These are phyloP conservation scores for Perognathus longimembris DNA, from an alignment of 2,113 vertebrate genomes.

Conservation along the genomic window DNA sequence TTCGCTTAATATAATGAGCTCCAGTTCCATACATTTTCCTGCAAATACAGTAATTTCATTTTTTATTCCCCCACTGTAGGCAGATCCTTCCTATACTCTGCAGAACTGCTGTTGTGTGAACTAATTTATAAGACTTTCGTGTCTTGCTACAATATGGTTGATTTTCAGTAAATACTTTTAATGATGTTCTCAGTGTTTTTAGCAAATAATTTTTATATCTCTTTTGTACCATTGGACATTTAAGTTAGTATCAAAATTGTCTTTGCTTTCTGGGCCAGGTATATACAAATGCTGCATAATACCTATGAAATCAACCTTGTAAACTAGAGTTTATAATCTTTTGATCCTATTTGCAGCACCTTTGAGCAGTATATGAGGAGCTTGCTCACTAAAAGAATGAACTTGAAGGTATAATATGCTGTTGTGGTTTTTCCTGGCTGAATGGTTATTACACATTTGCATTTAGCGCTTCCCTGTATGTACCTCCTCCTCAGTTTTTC, in stretches of 20 bases:
- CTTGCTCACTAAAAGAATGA: conserved; percentile 32
- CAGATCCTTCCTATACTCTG: not conserved
- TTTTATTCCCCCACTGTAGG: not conserved
- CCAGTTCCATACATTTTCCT: no score
- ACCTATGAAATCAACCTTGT: not conserved
- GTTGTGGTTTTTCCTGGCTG: conserved; percentile 43
- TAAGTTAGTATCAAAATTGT: not conserved
- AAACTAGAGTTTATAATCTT: not conserved
- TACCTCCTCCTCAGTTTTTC: not conserved
- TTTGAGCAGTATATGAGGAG: conserved; percentile 16
- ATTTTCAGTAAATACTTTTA: conserved; percentile 6
- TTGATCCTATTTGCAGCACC: not conserved
- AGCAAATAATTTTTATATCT: conserved; percentile 8
- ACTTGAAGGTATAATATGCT: not conserved
- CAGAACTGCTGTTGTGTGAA: not conserved
- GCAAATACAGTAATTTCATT: no score
- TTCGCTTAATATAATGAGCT: no score
- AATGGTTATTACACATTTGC: conserved; percentile 27
- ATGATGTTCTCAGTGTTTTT: not conserved
- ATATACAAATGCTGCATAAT: not conserved
- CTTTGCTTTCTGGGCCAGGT: not conserved
- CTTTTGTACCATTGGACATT: not conserved
- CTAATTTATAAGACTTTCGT: conserved; percentile 5
- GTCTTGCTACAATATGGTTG: not conserved
- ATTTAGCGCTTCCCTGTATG: conserved; percentile 29